These are phyloP conservation scores for Cenopis cana DNA, from an alignment of 2,888 invertebrate genomes.

Conservation along the genomic window DNA sequence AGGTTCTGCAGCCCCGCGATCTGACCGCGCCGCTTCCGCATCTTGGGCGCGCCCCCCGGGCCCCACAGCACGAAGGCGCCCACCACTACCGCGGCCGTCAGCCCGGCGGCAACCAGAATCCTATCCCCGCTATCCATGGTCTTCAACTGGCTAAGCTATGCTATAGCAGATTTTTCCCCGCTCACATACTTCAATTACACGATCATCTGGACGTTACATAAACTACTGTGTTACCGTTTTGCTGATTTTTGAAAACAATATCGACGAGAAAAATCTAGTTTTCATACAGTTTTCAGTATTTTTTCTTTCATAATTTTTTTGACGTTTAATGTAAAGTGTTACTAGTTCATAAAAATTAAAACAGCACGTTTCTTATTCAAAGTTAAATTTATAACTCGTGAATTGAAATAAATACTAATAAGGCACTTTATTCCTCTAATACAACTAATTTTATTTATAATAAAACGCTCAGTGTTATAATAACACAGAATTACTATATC, in stretches of 20 bases:
- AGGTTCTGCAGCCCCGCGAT: slow-evolving; percentile 95
- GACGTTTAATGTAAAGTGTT: slow-evolving; percentile 49
- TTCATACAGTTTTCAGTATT: slow-evolving; percentile 33
- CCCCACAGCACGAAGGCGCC: slow-evolving; percentile 94
- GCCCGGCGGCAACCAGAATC: slow-evolving; percentile 91
- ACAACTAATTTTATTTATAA: no score
- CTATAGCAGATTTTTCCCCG: slow-evolving; percentile 14
- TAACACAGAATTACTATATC: no score
- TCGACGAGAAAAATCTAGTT: slow-evolving; percentile 31
- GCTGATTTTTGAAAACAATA: slow-evolving; percentile 25
- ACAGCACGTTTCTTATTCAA: neutral
- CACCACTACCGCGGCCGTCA: slow-evolving; percentile 92
- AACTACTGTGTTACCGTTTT: slow-evolving; percentile 23
- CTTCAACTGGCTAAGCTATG: slow-evolving; percentile 21
- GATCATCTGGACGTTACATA: slow-evolving; percentile 15
- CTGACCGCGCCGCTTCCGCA: slow-evolving; percentile 88
- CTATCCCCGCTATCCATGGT: slow-evolving; percentile 90
- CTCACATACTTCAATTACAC: slow-evolving; percentile 26
- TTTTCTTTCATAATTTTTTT: slow-evolving; percentile 45
- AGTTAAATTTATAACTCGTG: no score
- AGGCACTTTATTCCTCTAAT: no score
- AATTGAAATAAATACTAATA: no score
- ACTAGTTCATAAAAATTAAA: slow-evolving; percentile 44
- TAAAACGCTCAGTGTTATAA: no score
- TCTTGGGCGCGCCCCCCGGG: slow-evolving; percentile 87